Base-by-base conservation (phyloP, 2,888 invertebrate species). In the Arge pagana region DNA sequence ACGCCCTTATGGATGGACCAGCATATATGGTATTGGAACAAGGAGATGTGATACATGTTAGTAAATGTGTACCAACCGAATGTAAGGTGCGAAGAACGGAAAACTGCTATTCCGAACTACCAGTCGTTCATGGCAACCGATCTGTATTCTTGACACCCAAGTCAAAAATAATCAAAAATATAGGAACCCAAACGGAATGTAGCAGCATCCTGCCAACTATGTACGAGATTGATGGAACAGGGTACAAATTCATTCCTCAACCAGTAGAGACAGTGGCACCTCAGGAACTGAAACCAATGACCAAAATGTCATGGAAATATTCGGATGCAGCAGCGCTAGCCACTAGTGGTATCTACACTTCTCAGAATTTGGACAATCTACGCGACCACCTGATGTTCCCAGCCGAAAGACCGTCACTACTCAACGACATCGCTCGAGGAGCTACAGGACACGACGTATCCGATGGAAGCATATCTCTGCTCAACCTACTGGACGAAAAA, bases 41-140 rank as follows among this genome's bases (percentile, higher is more conserved):
- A 30, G 64, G 63, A 13, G 63, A 62, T 48, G 57, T 51, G 0
- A 19, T 66, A 0, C 64, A 68, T 28, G 52, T 64, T 3, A 39
- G 63, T 40, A 48, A 56, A 41, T 65, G 61, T 36, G 50, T 53
- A 2, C 60, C 60, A 2, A 48, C 33, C 23, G 8, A 33, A 7
- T 56, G 37, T 3, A 42, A 15, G 6, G 16, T 62, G 4, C 24
- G 58, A 33, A 8, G 52, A 13, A 53, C 56, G 1, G 37, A 54
- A 11, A 39, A 35, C n/a, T 63, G 57, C 30, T 56, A 57, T 16
- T 18, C 59, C 11, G 54, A 61, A 39, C 35, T 62, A 31, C 62
- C 63, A n/a, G 55, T 64, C 13, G 16, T 16, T 5, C 45, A 54
- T 5, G 45, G 50, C 6, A 65, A 61, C 23, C 37, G 58, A 13